Evolutionary conservation across 1,140 invertebrate species (phyloP).

Genomic region (Conus ventricosus): DNA sequence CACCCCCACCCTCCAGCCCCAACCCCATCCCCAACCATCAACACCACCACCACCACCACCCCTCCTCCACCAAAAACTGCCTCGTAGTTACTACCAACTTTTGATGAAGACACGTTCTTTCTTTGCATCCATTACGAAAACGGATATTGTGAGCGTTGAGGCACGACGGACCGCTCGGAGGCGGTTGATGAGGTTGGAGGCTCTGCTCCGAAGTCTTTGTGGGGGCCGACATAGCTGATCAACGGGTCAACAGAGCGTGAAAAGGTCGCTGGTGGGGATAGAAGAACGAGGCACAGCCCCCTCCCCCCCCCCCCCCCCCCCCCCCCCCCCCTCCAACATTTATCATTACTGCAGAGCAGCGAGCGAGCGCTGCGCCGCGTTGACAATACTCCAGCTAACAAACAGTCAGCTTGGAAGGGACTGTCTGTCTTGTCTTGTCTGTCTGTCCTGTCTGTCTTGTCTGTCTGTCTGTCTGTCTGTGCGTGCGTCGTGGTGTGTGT

Average conservation of each 20-base stretch:
- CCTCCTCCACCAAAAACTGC: too few species aligned
- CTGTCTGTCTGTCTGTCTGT: too few species aligned
- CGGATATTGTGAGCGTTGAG: conserved; percentile 26
- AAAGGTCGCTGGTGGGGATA: not conserved
- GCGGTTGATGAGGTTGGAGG: conserved; percentile 10
- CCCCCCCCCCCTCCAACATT: not conserved
- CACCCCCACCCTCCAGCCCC: too few species aligned
- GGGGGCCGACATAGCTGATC: not conserved
- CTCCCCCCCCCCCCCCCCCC: too few species aligned
- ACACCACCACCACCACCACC: too few species aligned
- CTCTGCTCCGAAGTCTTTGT: not conserved
- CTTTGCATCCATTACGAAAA: conserved; percentile 8
- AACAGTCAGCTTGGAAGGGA: too few species aligned
- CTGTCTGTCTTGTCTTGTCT: too few species aligned
- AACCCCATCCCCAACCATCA: too few species aligned
- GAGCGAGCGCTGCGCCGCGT: not conserved
- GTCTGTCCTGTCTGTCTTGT: too few species aligned
- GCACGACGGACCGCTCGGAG: not conserved
- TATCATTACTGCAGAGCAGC: not conserved
- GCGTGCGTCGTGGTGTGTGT: too few species aligned
- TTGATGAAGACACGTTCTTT: not conserved
- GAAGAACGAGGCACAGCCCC: not conserved
- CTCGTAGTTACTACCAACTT: too few species aligned
- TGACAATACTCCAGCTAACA: not conserved
- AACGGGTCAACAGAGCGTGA: not conserved